Conservation (phyloP, 2,113 vertebrate species). For the Myanophis thanlyinensis region DNA sequence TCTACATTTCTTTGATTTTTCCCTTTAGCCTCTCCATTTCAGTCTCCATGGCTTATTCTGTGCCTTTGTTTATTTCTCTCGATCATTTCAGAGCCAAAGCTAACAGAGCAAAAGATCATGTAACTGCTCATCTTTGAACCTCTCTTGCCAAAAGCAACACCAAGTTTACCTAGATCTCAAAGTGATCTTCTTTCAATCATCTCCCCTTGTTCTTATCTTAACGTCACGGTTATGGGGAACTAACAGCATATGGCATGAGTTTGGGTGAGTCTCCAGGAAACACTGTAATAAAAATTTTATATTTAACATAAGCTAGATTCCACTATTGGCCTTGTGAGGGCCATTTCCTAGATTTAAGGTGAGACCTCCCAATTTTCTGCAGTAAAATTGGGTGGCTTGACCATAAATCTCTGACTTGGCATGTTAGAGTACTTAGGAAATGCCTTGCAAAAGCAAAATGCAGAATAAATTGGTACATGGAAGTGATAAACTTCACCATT, state of each 20-base stretch:
- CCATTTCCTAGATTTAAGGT: neutral
- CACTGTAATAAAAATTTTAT: neutral
- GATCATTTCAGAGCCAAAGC: neutral
- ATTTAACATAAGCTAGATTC: neutral
- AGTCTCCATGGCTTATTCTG: neutral
- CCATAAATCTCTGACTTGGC: neutral
- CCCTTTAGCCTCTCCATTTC: neutral
- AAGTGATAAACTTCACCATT: fast-evolving
- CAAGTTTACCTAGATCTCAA: neutral
- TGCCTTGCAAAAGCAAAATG: neutral
- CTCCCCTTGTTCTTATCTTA: neutral
- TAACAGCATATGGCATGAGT: neutral
- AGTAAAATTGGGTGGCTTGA: neutral
- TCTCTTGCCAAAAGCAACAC: neutral
- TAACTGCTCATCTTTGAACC: neutral
- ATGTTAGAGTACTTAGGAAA: neutral
- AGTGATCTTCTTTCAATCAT: neutral
- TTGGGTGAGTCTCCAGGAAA: neutral
- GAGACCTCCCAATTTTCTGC: neutral
- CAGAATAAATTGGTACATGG: neutral
- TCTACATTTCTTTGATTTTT: neutral
- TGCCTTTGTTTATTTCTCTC: neutral
- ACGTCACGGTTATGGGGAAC: neutral
- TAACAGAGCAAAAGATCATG: neutral
- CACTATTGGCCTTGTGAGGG: neutral